A percentile compares a stretch with the other conserved stretches of the same genome.
Conservation (phyloP, 2,797 vertebrate species). For the Octomys mimax region DNA sequence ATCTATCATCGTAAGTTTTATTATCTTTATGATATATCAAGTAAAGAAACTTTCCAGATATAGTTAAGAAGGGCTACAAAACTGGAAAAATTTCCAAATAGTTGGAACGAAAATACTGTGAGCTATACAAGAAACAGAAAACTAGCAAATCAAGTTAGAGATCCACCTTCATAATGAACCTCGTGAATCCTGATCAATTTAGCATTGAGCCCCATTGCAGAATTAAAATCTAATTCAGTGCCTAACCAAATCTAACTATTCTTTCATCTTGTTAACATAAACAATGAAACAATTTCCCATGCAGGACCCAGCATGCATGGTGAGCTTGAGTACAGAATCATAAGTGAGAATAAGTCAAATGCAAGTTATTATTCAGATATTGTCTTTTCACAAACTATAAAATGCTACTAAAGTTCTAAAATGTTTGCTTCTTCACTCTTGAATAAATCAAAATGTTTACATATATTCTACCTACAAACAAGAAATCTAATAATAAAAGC, state of each 20-base stretch:
- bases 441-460: background rate
- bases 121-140: background rate
- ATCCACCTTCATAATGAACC: background rate
- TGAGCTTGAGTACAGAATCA: background rate
- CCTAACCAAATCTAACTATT: background rate
- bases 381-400: background rate
- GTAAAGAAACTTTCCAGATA: background rate
- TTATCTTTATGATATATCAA: background rate
- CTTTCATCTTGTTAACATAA: conserved; percentile 7
- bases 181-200: background rate
- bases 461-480: background rate
- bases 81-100: background rate
- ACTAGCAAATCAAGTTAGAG: background rate
- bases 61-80: background rate
- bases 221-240: conserved; percentile 2
- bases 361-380: background rate
- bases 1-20: background rate
- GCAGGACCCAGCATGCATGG: background rate
- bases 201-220: background rate
- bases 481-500: background rate
- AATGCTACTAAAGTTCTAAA: background rate
- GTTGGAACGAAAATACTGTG: background rate
- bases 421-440: background rate
- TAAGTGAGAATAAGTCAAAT: background rate
- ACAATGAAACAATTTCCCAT: background rate